Conservation (phyloP, 2,888 invertebrate species). For the Mylabris sibirica region DNA sequence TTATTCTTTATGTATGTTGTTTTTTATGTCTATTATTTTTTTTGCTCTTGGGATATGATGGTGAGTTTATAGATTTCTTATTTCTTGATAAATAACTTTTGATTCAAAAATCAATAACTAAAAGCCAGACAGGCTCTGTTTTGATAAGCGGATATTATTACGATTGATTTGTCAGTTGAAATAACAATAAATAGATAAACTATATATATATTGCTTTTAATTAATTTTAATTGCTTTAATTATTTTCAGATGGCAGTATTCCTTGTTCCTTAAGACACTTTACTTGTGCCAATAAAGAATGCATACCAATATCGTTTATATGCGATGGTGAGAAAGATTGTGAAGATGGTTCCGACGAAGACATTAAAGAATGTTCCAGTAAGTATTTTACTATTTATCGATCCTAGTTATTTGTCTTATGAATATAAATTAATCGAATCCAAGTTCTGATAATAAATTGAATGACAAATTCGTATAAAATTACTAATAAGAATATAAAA, state of each 20-base stretch:
- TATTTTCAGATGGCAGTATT: slow-evolving; percentile 46
- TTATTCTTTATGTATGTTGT: background rate
- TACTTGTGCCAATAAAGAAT: slow-evolving; percentile 75
- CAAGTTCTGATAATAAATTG: too few relatives aligned
- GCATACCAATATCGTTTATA: slow-evolving; percentile 78
- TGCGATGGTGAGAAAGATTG: slow-evolving; percentile 85
- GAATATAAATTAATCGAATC: slow-evolving; percentile 31
- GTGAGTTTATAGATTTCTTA: background rate
- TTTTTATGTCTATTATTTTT: background rate
- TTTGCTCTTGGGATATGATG: background rate
- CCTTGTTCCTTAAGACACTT: slow-evolving; percentile 75
- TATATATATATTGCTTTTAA: background rate
- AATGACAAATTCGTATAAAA: background rate
- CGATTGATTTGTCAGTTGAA: background rate
- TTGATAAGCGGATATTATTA: background rate
- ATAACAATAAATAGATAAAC: background rate
- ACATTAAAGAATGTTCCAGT: slow-evolving; percentile 75
- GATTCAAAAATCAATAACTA: slow-evolving; percentile 7
- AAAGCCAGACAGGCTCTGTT: background rate
- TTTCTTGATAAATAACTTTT: slow-evolving; percentile 6
- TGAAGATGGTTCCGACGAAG: slow-evolving; percentile 83
- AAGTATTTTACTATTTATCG: slow-evolving; percentile 47
- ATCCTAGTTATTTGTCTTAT: slow-evolving; percentile 26
- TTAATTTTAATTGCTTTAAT: slow-evolving; percentile 20
- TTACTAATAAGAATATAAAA: background rate